Percentiles rank a stretch among this genome's conserved stretches.
These are phyloP conservation scores for Nesogale talazaci DNA, from an alignment of 2,113 vertebrate species.

Conservation along the genomic window DNA sequence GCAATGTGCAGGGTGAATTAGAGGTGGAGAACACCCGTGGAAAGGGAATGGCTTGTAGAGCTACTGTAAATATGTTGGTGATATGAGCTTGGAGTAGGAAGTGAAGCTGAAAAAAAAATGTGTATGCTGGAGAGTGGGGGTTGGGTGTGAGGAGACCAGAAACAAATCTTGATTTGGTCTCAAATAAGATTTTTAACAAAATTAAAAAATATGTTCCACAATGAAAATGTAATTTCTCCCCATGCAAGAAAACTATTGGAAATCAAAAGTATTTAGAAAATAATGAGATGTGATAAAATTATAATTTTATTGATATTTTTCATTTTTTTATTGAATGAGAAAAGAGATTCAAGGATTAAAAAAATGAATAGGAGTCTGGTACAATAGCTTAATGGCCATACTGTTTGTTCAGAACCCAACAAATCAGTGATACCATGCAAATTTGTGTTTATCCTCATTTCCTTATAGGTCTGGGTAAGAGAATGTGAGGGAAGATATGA, in stretches of 20 bases:
- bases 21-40: neutral
- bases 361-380: neutral
- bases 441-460: no score
- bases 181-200: neutral
- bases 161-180: neutral
- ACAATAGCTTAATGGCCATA: no score
- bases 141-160: neutral
- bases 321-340: constrained; percentile 49
- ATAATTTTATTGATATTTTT: constrained; percentile 55
- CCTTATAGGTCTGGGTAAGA: no score
- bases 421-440: no score
- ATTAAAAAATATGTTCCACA: neutral
- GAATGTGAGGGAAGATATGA: no score
- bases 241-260: neutral
- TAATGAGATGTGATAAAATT: constrained; percentile 19
- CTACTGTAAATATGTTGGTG: neutral
- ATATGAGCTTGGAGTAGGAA: neutral
- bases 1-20: neutral
- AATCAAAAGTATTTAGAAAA: constrained; percentile 49
- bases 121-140: no score
- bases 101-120: neutral
- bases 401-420: no score
- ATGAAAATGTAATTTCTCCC: constrained; percentile 21
- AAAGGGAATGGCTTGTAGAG: neutral
- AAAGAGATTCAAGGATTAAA: constrained; percentile 31